Evolutionary conservation across 2,888 invertebrate species (phyloP), one percentile per base, ranked within the genome.

Genomic region (Plebejus melissa): DNA sequence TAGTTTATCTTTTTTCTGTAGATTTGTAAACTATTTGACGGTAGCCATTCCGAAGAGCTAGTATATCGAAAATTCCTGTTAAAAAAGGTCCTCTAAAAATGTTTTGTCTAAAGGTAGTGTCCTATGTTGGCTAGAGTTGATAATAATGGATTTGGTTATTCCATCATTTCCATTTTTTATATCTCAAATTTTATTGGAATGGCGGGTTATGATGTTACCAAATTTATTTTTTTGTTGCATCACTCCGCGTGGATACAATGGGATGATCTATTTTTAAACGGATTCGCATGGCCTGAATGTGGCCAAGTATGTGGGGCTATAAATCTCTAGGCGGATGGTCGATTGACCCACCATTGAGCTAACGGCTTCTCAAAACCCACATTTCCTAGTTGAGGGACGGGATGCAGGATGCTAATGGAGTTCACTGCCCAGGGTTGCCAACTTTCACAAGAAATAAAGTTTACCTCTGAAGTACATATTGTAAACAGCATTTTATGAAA

Each of bases 351-450:
- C 85, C 87, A 83, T 85, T 85, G 89, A 87, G 87, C 88, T 90
- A 88, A 89, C 88, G 87, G 85, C 86, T 88, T 88, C 89, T 91
- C 85, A 90, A 90, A 91, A 90, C 91, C 88, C 84, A 89, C 89
- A 90, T 91, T 90, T 87, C 91, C 91, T 86, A 88, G 88, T 90
- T 88, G 82, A 90, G 89, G 86, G 87, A 90, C 92, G 91, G 93
- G 92, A 93, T 92, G 88, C 87, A 54, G 54, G 54, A 54, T 54
- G 54, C 54, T 54, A 16, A 16, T 16, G 13, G 84, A 87, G 90
- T 89, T 88, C 89, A 90, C 76, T 79, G 81, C 84, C 86, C 9
- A 46, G 46, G 46, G 46, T 46, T 46, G 46, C 46, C 46, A 46
- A 46, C 46, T 46, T 46, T 46, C 46, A 46, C 46, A 46, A 46